Conservation (phyloP, 2,888 invertebrate genomes). For the Stenodera caucasica region DNA sequence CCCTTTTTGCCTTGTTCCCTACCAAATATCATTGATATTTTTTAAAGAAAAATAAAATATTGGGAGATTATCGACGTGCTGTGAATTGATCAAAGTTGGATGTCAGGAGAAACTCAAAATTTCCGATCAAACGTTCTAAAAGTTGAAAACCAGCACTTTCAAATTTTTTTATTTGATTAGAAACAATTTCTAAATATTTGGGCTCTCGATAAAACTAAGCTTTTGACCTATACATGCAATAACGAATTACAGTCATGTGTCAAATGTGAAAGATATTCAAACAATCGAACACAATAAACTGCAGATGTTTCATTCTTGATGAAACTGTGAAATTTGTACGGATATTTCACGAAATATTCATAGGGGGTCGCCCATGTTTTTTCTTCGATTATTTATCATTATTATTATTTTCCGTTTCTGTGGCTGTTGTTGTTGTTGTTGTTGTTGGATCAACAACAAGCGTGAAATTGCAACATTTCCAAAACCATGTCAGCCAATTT, state of each 20-base stretch:
- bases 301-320: too few species aligned
- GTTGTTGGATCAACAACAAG: background rate
- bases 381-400: too few species aligned
- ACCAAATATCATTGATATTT: too few species aligned
- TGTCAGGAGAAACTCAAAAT: background rate
- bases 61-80: too few species aligned
- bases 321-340: too few species aligned
- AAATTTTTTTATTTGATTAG: slow-evolving; percentile 2
- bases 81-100: too few species aligned
- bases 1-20: too few species aligned
- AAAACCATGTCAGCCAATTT: slow-evolving; percentile 4
- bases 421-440: background rate
- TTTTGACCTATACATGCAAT: background rate
- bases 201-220: background rate
- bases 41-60: too few species aligned
- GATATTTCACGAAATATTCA: background rate
- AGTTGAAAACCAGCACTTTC: background rate
- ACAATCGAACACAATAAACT: background rate
- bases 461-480: slow-evolving; percentile 7
- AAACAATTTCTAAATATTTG: background rate
- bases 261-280: background rate
- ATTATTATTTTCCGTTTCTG: background rate
- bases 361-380: background rate
- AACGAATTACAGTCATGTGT: background rate
- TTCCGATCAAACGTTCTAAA: background rate